Evolutionary conservation across 1,140 invertebrate species (phyloP).

Genomic region (Propsilocerus akamusi): DNA sequence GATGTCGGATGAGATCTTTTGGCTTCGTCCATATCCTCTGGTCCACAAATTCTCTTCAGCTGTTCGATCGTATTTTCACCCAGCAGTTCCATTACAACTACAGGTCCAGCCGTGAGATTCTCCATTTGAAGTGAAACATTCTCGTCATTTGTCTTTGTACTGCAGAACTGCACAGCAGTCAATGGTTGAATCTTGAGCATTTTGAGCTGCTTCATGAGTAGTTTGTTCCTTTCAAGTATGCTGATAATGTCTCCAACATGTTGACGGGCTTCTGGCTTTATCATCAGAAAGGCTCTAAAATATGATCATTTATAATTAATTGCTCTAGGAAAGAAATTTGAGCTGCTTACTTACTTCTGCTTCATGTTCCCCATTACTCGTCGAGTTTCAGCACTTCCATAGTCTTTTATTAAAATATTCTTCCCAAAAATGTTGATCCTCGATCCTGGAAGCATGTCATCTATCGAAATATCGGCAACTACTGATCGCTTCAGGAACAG

Average conservation of each 20-base stretch:
- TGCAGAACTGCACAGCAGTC: neutral
- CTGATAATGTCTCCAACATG: conserved; percentile 57
- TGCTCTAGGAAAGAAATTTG: neutral
- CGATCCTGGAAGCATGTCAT: conserved; percentile 58
- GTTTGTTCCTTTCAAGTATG: conserved; percentile 39
- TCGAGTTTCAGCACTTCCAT: conserved; percentile 47
- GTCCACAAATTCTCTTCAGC: conserved; percentile 33
- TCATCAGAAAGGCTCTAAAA: conserved; percentile 52
- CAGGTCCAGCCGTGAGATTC: conserved; percentile 46
- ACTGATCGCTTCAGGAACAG: conserved; percentile 56
- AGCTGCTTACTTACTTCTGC: conserved; percentile 31
- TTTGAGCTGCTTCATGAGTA: conserved; percentile 51
- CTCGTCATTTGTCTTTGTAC: neutral
- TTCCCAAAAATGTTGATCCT: conserved; percentile 58
- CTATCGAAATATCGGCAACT: conserved; percentile 41
- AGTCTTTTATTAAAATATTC: conserved; percentile 57
- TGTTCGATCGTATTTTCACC: conserved; percentile 45
- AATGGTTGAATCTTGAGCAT: conserved; percentile 28
- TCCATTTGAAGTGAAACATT: conserved; percentile 28
- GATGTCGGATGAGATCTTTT: conserved; percentile 33
- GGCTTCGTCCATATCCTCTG: conserved; percentile 43
- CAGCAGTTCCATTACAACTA: conserved; percentile 54
- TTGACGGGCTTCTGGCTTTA: conserved; percentile 50
- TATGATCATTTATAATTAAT: conserved; percentile 2
- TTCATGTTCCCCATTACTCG: conserved; percentile 34